phyloP scores from a whole-genome alignment of 1,140 invertebrate species.

The Drusus annulatus region DNA sequence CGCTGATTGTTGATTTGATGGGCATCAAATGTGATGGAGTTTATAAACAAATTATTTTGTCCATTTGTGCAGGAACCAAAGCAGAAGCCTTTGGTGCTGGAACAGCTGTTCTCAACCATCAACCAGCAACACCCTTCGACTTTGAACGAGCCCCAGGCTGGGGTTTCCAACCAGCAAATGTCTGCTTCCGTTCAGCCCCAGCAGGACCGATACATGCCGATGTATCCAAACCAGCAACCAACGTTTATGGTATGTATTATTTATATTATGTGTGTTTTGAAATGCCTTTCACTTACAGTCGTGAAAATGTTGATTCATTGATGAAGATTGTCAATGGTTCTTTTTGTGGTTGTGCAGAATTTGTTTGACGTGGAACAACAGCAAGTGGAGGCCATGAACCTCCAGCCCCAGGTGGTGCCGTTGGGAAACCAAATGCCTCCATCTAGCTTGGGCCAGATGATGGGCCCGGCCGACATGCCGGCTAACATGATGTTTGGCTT shows the following conservation, averaged over 20 bases:
- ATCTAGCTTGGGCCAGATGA: neutral
- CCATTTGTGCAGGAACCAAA: neutral
- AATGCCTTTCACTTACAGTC: too few relatives aligned
- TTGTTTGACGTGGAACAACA: neutral
- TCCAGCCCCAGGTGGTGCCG: neutral
- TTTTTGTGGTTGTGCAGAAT: neutral
- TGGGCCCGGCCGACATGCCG: neutral
- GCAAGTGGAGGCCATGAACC: slow-evolving; percentile 2
- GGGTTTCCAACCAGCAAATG: too few relatives aligned
- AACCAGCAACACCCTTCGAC: slow-evolving; percentile 43
- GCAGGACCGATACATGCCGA: neutral
- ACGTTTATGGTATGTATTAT: neutral
- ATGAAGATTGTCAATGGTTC: neutral
- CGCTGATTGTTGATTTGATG: too few relatives aligned
- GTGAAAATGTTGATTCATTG: neutral
- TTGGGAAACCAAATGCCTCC: neutral
- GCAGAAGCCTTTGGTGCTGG: slow-evolving; percentile 21
- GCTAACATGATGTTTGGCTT: neutral
- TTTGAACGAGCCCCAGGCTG: neutral
- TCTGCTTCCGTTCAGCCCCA: neutral
- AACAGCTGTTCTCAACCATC: slow-evolving; percentile 38
- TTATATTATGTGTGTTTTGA: too few relatives aligned
- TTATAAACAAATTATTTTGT: neutral
- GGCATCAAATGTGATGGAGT: too few relatives aligned
- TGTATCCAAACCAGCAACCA: neutral